Evolutionary conservation across 92 coral and sea anemone genomes (phyloP), one percentile per base, ranked within the genome.

Genomic region (Siderastrea radians): DNA sequence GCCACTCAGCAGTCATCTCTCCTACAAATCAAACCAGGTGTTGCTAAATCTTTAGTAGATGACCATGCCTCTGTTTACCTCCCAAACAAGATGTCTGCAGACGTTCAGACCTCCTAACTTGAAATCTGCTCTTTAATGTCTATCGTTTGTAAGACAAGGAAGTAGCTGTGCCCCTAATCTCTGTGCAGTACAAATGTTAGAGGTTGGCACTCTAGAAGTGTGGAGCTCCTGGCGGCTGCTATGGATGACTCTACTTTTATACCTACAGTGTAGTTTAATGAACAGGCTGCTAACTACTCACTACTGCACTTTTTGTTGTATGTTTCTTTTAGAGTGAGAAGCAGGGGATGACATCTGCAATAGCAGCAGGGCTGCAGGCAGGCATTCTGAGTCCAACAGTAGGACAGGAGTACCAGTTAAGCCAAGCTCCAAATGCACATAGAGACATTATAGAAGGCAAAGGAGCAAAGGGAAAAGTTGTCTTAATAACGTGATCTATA

Each of bases 381-480:
- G 97, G 72, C 3, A 38, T 92, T 92, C 57, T 95, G 45, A 93
- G 80, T 44, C 99, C 99, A 78, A 72, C 95, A 8, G 85, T 96
- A 65, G 98, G 99, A 59, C 79, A 83, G 57, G 92, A 96, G 72
- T 91, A 84, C 75, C 88, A 81, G 13, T 71, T 95, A 67, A 19
- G 68, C 47, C 95, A 95, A 48, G 98, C 96, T n/a, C 62, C 91
- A 6, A 75, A 83, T 61, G 98, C 98, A 61, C 98, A 96, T 62
- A 85, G 75, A 11, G 93, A 96, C 78, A 96, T 95, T 62, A 87
- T 95, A 43, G 97, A 84, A 72, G 87, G 94, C 7, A 75, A 87
- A 65, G 92, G 91, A n/a, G 96, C 99, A 10, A 90, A 84, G 49
- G 96, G 98, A 19, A 96, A 96, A 72, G 72, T 96, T 71, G 93